Base-by-base conservation (phyloP, 2,888 invertebrate species). In the Callyntrura sp. region DNA sequence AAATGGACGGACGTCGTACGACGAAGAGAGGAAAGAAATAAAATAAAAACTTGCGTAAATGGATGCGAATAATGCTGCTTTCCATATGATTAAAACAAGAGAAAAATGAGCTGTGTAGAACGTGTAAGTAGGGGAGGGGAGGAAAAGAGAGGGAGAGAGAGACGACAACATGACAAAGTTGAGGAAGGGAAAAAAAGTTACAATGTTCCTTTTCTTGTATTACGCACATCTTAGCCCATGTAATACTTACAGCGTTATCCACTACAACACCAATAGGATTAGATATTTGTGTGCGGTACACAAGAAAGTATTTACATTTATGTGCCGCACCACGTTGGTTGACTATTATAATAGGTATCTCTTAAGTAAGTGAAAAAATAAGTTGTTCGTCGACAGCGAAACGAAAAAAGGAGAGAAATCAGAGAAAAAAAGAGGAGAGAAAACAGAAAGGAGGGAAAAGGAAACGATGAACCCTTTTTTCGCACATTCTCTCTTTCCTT, bases 381-480 rank as follows among this genome's bases (percentile, higher is more conserved):
- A 23, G 51, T n/a, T 55, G 17, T 25, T 23, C 45, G 45, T 70
- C 12, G 14, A 45, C 60, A 81, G 17, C 45, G 17, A n/a, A 17
- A 57, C n/a, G 17, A 17, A 65, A 65, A 82, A 83, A 20, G 20
- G 43, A 62, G 65, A 35, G 73, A 73, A 73, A 73, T 45, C 8
- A 17, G 60, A 60, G 60, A 60, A 14, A 60, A 14, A 62, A 62
- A 62, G 20, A 48, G 48, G 73, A 48, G 14, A 20, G 73, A 73
- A 73, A 48, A 70, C 9, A 14, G 28, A 65, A 25, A 25, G 25
- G 55, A 23, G 45, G 45, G 57, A 78, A 57, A 78, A 78, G 78
- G 62, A 82, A 82, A 82, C 82, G 45, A 82, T 35, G 35, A 82
- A 43, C 62, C 62, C 60, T 81, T 82, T 82, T 82, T 82, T 82